These are phyloP conservation scores for Peromyscus attwateri DNA, from an alignment of 2,797 vertebrate species.

Conservation along the genomic window DNA sequence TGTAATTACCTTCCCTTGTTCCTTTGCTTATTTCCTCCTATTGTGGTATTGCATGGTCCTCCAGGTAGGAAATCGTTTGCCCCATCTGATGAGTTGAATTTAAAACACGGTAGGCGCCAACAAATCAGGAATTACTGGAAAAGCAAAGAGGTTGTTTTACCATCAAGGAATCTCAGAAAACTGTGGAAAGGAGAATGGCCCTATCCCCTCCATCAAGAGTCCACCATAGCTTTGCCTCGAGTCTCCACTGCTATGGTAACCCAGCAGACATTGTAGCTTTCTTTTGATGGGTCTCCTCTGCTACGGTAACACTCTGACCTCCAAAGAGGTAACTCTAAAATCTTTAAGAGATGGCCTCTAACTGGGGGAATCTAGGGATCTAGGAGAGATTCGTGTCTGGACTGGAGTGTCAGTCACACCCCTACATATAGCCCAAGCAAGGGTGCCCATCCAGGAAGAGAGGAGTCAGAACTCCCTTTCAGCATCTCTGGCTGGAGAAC, in stretches of 20 bases:
- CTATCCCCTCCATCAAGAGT: background rate
- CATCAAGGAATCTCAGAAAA: background rate
- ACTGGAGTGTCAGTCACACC: background rate
- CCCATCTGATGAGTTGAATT: background rate
- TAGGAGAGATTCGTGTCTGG: background rate
- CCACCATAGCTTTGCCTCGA: too few species aligned
- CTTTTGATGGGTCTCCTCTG: background rate
- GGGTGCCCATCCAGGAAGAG: background rate
- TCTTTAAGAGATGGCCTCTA: background rate
- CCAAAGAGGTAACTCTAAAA: background rate
- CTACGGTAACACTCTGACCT: background rate
- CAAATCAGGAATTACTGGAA: conserved; percentile 16
- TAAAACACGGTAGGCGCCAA: background rate
- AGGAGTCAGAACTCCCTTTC: background rate
- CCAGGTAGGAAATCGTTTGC: conserved; percentile 47
- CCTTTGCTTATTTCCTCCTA: conserved; percentile 24
- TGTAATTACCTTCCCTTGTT: conserved; percentile 54
- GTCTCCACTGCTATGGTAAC: background rate
- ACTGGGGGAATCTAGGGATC: background rate
- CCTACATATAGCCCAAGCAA: background rate
- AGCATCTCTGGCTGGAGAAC: background rate
- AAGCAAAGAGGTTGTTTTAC: conserved; percentile 45
- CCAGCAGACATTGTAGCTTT: background rate
- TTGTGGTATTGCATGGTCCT: background rate
- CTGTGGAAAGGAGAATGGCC: background rate